phyloP scores from a whole-genome alignment of 2,113 vertebrate species.

The Dolichallabes microphthalmus region DNA sequence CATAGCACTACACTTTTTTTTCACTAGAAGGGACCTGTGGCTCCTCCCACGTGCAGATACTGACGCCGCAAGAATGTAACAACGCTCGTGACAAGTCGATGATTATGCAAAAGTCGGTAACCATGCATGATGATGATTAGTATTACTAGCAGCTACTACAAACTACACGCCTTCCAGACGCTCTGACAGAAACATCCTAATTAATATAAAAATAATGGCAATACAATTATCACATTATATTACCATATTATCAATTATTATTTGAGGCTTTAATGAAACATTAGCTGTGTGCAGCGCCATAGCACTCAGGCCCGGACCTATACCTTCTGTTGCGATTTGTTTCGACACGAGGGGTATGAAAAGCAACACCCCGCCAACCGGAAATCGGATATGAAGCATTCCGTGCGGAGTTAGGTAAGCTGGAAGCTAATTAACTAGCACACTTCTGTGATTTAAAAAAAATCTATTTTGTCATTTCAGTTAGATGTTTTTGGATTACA shows the following conservation, averaged over 20 bases:
- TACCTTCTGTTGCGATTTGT: background rate
- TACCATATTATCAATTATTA: no score
- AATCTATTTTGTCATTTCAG: background rate
- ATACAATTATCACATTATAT: background rate
- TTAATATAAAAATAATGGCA: background rate
- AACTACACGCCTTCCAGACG: background rate
- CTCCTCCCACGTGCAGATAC: no score
- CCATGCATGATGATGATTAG: no score
- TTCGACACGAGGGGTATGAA: conserved; percentile 13
- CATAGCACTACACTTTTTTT: no score
- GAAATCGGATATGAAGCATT: conserved; percentile 60
- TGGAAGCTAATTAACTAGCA: conserved; percentile 24
- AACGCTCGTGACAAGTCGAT: no score
- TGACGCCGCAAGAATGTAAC: no score
- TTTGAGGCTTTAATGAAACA: background rate
- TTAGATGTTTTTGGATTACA: background rate
- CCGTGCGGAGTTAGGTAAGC: conserved; percentile 73
- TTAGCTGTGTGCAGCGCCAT: background rate
- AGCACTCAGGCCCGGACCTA: background rate
- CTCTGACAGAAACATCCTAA: background rate
- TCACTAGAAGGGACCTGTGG: no score
- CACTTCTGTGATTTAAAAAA: conserved; percentile 9
- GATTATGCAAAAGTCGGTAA: no score
- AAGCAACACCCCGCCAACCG: background rate
- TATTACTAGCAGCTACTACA: background rate